A percentile compares a stretch with the other conserved stretches of the same genome.
These are phyloP conservation scores for Platynereis dumerilii DNA, from an alignment of 2,888 invertebrate genomes.

Conservation along the genomic window DNA sequence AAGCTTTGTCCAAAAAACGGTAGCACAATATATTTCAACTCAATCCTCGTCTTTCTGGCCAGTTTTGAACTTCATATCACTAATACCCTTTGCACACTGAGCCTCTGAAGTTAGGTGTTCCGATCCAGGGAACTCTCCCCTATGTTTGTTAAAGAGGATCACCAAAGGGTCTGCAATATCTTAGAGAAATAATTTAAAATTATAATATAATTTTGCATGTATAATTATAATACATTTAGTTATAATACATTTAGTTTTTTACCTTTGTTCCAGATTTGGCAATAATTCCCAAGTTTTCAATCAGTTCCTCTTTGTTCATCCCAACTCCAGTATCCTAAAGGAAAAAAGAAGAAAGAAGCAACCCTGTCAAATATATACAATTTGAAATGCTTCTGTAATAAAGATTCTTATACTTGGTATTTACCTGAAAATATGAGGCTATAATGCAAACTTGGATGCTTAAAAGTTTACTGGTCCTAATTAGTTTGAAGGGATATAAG, in stretches of 20 bases:
- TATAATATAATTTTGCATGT: neutral
- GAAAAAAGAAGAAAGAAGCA: no score
- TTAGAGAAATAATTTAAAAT: neutral
- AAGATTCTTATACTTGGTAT: neutral
- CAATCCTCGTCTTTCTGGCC: no score
- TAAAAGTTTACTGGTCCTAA: no score
- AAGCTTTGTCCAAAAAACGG: no score
- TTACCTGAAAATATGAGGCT: neutral
- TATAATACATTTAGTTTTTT: constrained; percentile 34
- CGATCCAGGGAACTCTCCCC: no score
- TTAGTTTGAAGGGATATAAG: no score
- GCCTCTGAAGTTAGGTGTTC: no score
- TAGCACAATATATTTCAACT: no score
- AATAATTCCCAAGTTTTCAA: constrained; percentile 91
- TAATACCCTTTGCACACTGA: no score
- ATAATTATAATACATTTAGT: neutral
- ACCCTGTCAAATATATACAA: neutral
- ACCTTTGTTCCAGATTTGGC: constrained; percentile 94
- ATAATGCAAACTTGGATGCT: no score
- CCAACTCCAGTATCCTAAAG: constrained; percentile 87
- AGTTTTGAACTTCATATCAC: no score
- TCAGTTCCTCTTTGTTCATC: constrained; percentile 90
- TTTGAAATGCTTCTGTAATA: neutral
- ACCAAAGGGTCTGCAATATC: neutral
- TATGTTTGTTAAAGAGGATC: neutral